Percentiles rank a stretch among this genome's conserved stretches.
These are phyloP conservation scores for Nesidiocoris tenuis DNA, from an alignment of 2,888 invertebrate genomes.

Conservation along the genomic window DNA sequence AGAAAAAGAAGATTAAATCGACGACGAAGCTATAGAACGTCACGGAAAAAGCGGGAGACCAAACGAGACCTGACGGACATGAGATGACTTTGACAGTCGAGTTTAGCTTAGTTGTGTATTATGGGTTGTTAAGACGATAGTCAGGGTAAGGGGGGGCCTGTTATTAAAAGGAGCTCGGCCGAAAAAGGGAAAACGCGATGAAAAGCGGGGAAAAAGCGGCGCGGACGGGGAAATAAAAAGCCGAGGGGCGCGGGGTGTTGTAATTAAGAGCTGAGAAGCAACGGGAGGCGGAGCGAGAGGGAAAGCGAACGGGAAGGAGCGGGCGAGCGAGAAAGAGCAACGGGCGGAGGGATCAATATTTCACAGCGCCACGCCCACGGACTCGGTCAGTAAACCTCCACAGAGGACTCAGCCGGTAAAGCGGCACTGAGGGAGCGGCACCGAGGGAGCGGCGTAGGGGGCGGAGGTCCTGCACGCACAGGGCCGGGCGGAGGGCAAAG, in stretches of 20 bases:
- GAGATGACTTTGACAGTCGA: not conserved
- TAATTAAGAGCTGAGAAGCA: slow-evolving; percentile 22
- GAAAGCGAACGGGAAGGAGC: slow-evolving; percentile 22
- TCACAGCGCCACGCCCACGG: slow-evolving; percentile 41
- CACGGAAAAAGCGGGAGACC: not conserved
- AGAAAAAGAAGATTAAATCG: not conserved
- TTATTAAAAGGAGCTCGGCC: not conserved
- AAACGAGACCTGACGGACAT: not conserved
- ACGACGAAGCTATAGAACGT: not conserved
- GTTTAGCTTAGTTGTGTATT: not conserved
- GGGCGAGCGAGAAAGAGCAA: not conserved
- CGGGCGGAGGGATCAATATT: slow-evolving; percentile 35
- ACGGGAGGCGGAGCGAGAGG: not conserved
- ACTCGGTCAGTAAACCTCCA: slow-evolving; percentile 44
- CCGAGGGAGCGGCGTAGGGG: slow-evolving; percentile 18
- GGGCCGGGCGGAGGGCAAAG: slow-evolving; percentile 5
- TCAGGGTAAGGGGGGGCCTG: not conserved
- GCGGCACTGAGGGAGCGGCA: not conserved
- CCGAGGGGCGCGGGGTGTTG: slow-evolving; percentile 3
- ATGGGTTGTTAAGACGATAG: not conserved
- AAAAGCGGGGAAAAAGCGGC: not conserved
- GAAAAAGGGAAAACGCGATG: not conserved
- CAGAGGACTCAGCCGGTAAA: not conserved
- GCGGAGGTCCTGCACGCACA: not conserved
- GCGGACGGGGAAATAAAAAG: not conserved